Percentiles rank a stretch among this genome's conserved stretches.
Evolutionary conservation across 2,888 invertebrate species (phyloP).

Genomic region (Stegophylla sp.): DNA sequence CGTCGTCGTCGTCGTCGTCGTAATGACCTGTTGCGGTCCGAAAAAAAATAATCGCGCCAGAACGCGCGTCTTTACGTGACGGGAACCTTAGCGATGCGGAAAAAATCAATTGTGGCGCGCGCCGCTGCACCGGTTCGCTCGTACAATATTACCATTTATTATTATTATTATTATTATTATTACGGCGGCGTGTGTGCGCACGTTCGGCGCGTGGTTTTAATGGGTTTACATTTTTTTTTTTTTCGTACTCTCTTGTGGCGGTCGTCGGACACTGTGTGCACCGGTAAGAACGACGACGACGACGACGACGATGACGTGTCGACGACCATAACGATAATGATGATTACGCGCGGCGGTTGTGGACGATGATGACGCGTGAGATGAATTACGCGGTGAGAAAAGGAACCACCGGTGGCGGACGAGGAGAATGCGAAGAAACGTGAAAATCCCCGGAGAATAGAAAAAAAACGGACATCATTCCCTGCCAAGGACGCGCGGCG

Average conservation of each 20-base stretch:
- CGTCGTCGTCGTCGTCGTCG: too few relatives aligned
- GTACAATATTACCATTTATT: too few relatives aligned
- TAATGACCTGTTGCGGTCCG: too few relatives aligned
- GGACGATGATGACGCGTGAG: neutral
- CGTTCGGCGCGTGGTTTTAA: neutral
- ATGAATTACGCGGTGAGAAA: neutral
- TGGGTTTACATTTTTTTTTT: neutral
- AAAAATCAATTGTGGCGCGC: neutral
- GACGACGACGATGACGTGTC: neutral
- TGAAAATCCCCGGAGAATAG: too few relatives aligned
- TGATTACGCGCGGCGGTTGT: too few relatives aligned
- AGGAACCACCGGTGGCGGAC: too few relatives aligned
- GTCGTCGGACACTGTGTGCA: neutral
- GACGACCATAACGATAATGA: neutral
- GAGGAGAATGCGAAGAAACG: neutral
- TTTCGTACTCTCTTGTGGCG: neutral
- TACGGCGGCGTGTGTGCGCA: neutral
- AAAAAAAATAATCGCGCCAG: too few relatives aligned
- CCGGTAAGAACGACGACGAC: neutral
- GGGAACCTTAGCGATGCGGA: too few relatives aligned
- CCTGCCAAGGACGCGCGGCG: slow-evolving; percentile 37
- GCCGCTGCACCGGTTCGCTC: too few relatives aligned
- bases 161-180: neutral
- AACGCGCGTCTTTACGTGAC: too few relatives aligned
- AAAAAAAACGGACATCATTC: slow-evolving; percentile 16